Evolutionary conservation across 2,113 vertebrate species (phyloP), one percentile per base, ranked within the genome.

Genomic region (Corapipo altera): DNA sequence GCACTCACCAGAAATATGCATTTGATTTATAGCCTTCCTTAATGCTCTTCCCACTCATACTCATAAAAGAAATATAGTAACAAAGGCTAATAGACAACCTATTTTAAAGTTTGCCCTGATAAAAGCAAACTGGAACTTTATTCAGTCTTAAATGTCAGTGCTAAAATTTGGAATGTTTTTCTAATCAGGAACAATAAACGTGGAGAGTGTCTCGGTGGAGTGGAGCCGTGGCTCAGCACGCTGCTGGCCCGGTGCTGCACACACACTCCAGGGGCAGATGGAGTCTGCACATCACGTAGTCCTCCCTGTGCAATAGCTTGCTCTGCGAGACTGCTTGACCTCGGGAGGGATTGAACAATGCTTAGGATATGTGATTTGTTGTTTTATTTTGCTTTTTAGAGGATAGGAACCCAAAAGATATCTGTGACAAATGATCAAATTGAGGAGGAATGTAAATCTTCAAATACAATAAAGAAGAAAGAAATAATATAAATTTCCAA

Each of bases 91-190:
- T 35, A 46, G 35, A 57, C 33, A 49, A 79, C 75, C 66, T 87
- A 65, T 91, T 96, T 93, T 91, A 89, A 94, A 92, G 37, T 89
- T 91, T 87, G 49, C 46, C 54, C 64, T 70, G 92, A 94, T 96
- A 81, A 95, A 91, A 84, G 48, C 46, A 39, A 92, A 85, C 66
- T 92, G 91, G 92, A 94, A 70, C 66, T 89, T 92, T 44, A 75
- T 76, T 93, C 80, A 66, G 73, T 70, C 80, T 96, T 93, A 93
- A 97, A 94, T 96, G 88, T 95, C 88, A 87, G 11, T 86, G 59
- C 73, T 62, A 72, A 73, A 82, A 66, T 66, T 79, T 32, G 61
- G 80, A 83, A 66, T 91, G 83, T 93, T 97, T 97, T 96, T 92
- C 66, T 75, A 92, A 94, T 95, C 73, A 89, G 64, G 88, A 75